Conservation (phyloP, 2,888 invertebrate genomes). For the Rhagonycha fulva region DNA sequence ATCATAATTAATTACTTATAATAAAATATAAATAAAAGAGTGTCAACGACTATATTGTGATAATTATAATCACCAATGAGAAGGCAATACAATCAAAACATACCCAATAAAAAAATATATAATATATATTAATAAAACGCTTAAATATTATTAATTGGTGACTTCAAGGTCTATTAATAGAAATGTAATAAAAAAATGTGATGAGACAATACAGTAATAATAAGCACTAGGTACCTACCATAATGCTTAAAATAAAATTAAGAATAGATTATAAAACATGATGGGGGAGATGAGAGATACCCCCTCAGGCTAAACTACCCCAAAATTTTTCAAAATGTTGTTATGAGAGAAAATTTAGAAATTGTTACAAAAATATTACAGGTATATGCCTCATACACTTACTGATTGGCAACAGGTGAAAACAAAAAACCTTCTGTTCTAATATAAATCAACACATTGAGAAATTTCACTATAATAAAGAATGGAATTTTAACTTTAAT, state of each 20-base stretch:
- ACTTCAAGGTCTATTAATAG: not conserved
- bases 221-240: not conserved
- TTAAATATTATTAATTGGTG: not conserved
- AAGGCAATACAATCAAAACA: not conserved
- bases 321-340: not conserved
- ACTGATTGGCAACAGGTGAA: not conserved
- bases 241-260: not conserved
- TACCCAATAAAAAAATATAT: not conserved
- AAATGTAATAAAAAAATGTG: not conserved
- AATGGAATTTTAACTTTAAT: not conserved
- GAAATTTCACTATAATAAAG: not conserved
- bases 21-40: too few species aligned
- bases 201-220: not conserved
- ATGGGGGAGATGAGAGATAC: not conserved
- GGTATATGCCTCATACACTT: not conserved
- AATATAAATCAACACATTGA: not conserved
- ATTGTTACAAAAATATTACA: not conserved
- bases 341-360: not conserved
- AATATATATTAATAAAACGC: not conserved
- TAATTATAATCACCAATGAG: too few species aligned
- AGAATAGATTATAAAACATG: not conserved
- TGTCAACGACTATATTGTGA: too few species aligned
- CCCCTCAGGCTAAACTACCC: not conserved
- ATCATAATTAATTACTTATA: too few species aligned
- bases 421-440: not conserved